Evolutionary conservation across 2,113 vertebrate species (phyloP), one percentile per base, ranked within the genome.

Genomic region (Seriola aureovittata): DNA sequence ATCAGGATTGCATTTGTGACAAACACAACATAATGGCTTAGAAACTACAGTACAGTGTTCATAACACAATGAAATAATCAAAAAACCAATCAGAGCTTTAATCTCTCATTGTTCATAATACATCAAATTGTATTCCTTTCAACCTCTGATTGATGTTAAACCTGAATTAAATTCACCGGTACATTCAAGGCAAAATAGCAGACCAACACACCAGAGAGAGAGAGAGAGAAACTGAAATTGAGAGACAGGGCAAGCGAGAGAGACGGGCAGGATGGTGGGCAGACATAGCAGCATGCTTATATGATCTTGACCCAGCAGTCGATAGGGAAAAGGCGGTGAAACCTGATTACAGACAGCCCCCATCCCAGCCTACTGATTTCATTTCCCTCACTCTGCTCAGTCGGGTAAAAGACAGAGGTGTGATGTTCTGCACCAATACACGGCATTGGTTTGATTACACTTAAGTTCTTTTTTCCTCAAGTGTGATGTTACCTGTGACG

Each of bases 281-380:
- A 85, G 93, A 89, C 89, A 84, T 42, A 79, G 82, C 83, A 85
- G 90, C 80, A 63, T 59, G 80, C 76, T 88, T 80, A 87, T 86
- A 89, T 87, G 91, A 92, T 91, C 90, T 83, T 83, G 83, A 87
- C 90, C 91, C 88, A 79, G 80, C 88, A 92, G 92, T 93, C 89
- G 85, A 93, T 93, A 82, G 79, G 62, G 58, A 88, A 88, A 88
- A 86, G 92, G 75, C 65, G 58, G 84, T 87, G 85, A 90, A 93
- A 93, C 85, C 89, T 91, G 90, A 93, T 93, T 93, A 93, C 82
- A 82, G 88, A 89, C 82, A 82, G 89, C 91, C 90, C 89, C 90
- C 85, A 91, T 92, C 92, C 88, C 68, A 63, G 90, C 82, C 82
- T 75, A 90, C 89, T 90, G 86, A 90, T 90, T 91, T 86, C 72